Base-by-base conservation (phyloP, 2,888 invertebrate genomes). In the Zonitis immaculata region DNA sequence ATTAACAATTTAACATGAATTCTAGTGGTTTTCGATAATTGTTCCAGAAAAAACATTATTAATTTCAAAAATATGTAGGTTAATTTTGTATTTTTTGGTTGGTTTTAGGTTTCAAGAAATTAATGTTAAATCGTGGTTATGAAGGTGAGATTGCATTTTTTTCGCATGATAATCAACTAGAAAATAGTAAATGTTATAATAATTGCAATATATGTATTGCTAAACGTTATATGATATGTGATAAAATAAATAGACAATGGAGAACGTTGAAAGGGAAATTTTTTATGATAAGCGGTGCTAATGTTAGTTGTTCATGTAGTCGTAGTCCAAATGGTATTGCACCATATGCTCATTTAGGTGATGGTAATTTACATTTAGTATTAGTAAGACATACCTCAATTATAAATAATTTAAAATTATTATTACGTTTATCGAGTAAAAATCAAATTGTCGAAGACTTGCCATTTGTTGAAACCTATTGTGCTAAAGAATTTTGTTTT, bases 301-400 rank as follows among this genome's bases (percentile, higher is more conserved):
- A 88, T 66, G 84, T 89, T 44, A 86, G 86, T 35, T 91, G 91
- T 70, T 83, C 87, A 22, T 90, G 90, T 71, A 79, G 81, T 14
- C 80, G 87, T 58, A 84, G 85, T 65, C 89, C 88, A 1, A 82
- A 85, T 67, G 91, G 91, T 43, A 84, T 89, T 63, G 86, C 90
- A 42, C 89, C 88, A 1, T 84, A 82, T 65, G 85, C 86, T 70
- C 91, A 91, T 72, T 77, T 90, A 32, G 89, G 90, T 0, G 89
- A 91, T 73, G 91, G 91, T 25, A 86, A 83, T 69, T 78, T 88
- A 54, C 88, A 91, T 75, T 78, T 91, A 59, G 84, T 91, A 58
- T 73, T 91, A 35, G 84, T 91, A 30, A 80, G 82, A 42, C 85
- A 88, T 67, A 87, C 89, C 16, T 84, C 87, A 16, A 71, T 89